Base-by-base conservation (phyloP, 2,797 vertebrate species). In the Spinibarbus caldwelli region DNA sequence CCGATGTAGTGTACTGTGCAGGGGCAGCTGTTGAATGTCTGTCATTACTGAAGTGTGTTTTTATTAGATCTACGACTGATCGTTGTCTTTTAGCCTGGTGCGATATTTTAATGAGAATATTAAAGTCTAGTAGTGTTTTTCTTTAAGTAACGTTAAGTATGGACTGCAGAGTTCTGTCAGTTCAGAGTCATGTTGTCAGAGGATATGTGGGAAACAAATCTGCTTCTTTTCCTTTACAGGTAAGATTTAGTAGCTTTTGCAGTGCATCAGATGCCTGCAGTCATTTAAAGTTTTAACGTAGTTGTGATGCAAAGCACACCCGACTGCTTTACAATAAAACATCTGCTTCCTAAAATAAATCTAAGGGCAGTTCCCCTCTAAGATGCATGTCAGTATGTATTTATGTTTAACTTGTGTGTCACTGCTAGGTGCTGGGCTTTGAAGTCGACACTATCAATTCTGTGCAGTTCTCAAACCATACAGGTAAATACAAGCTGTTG, bases 191-290 rank as follows among this genome's bases (percentile, higher is more conserved):
- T 80, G 97, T 99, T 93, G 97, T 99, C 88, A 95, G 97, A 86
- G 98, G 98, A 92, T 98, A 98, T 91, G 97, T 99, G 34, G 97
- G 97, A 90, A 99, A 99, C 94, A 97, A 97, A 90, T 97, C 97
- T 34, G 97, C 98, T 23, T 93, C 96, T 10, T 99, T 99, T 86
- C 98, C 98, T 34, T 89, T 99, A 92, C 97, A 99, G 97, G 98
- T 99, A 92, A 94, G 79, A 81, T 21, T 3, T 11, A 62, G 78
- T 45, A 31, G 59, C 23, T 59, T 38, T 59, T 41, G 75, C 34
- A 57, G 31, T 76, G 31, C 77, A 66, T 45, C 66, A 68, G 19
- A 34, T 34, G 62, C 62, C 15, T 34, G 29, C 62, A 1, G 15
- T 19, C 15, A 19, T 66, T 19, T 66, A 4, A 15, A 66, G 6